These are phyloP conservation scores for Mus spretus DNA, from an alignment of 2,797 vertebrate species.

Conservation along the genomic window DNA sequence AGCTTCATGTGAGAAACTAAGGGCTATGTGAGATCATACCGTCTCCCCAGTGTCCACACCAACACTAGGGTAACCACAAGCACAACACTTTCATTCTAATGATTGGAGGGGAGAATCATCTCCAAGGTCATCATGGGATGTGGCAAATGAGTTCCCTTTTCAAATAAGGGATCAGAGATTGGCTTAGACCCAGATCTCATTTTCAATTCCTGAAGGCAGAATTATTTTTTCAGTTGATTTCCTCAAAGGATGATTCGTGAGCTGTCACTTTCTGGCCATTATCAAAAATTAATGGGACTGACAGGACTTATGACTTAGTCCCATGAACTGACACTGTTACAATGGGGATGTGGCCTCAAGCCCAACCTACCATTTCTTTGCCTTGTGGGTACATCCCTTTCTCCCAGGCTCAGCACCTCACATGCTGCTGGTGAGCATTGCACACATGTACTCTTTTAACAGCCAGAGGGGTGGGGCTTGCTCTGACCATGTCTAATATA, in stretches of 20 bases:
- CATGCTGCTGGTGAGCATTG: background rate
- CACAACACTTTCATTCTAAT: background rate
- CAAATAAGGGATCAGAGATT: background rate
- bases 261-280: background rate
- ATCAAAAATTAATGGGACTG: background rate
- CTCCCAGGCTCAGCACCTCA: background rate
- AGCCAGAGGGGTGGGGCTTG: background rate
- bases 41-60: background rate
- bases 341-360: background rate
- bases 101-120: background rate
- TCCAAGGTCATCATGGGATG: background rate
- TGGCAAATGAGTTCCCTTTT: background rate
- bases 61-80: background rate
- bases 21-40: background rate
- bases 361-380: background rate
- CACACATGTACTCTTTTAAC: rapidly evolving
- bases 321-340: background rate
- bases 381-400: background rate
- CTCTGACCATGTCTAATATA: background rate
- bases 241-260: background rate
- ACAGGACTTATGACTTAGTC: background rate
- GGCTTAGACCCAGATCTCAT: background rate
- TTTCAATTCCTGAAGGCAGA: background rate
- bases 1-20: constrained; percentile 9
- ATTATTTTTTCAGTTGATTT: background rate